Percentiles rank a stretch among this genome's conserved stretches.
Evolutionary conservation across 2,113 vertebrate species (phyloP).

Genomic region (Nesogale talazaci): DNA sequence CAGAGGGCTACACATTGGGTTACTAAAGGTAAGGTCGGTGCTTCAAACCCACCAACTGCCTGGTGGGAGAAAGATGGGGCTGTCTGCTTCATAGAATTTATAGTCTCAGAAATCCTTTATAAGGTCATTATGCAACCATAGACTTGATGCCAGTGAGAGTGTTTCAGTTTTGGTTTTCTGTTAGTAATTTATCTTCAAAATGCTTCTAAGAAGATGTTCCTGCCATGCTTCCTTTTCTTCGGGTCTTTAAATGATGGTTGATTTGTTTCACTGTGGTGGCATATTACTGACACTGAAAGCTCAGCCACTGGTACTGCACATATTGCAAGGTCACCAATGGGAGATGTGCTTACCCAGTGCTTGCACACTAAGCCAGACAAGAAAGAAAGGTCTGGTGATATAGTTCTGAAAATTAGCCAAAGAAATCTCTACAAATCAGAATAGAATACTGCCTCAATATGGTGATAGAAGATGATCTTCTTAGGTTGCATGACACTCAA

Average conservation of each 20-base stretch:
- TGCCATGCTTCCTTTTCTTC: no score
- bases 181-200: slow-evolving; percentile 1
- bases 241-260: background rate
- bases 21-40: no score
- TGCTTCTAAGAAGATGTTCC: background rate
- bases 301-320: background rate
- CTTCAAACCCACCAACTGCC: no score
- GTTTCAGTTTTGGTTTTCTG: no score
- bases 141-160: no score
- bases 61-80: no score
- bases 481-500: background rate
- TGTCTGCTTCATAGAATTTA: no score
- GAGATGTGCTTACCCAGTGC: background rate
- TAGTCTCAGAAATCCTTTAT: no score
- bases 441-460: background rate
- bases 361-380: background rate
- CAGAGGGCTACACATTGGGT: no score
- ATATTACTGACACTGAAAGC: background rate
- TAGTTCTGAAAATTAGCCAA: background rate
- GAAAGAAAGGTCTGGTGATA: background rate
- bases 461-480: background rate
- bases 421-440: background rate
- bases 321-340: background rate
- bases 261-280: background rate
- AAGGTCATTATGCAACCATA: no score